Base-by-base conservation (phyloP, 2,113 vertebrate genomes). In the Neomonachus schauinslandi region DNA sequence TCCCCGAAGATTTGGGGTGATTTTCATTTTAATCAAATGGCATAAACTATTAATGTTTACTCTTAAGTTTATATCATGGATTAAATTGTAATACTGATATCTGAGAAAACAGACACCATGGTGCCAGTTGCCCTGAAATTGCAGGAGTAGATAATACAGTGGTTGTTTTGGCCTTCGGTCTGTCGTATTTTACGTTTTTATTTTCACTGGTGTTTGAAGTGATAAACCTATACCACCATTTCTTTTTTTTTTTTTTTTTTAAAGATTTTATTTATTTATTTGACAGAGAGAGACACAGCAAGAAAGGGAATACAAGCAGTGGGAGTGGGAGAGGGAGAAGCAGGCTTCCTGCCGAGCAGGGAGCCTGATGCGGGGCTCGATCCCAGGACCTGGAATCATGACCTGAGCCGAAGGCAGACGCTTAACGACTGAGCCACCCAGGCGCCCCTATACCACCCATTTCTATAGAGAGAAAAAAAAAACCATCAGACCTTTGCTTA, bases 1-100 rank as follows among this genome's bases (percentile, higher is more conserved):
- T 96, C 94, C 77, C 97, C 26, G 13, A 94, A 95, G 96, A 94
- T 84, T 46, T 92, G 59, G 76, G 31, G 26, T 39, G 51, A 95
- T 96, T 98, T 97, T 74, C 61, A 98, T 96, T 98, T 97, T 97
- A 96, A 97, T 97, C 86, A 97, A 96, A 94, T 79, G n/a, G 10
- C 28, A 98, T 98, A 96, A 98, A 98, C 57, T 98, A 90, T 97
- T 97, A 94, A 96, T 97, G 87, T 94, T 95, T 92, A 94, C 71
- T 96, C 82, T 96, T 98, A 96, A 95, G 97, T 96, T 95, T 98
- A 96, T 96, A 96, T 96, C 96, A 92, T 24, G 65, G 28, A 96
- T 97, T 96, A 97, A 97, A 95, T 81, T 96, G 65, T 94, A 95
- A 97, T 92, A 85, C n/a, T 26, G 26, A 67, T 89, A 63, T 90